These are phyloP conservation scores for Noctua fimbriata DNA, from an alignment of 2,888 invertebrate genomes.

Conservation along the genomic window DNA sequence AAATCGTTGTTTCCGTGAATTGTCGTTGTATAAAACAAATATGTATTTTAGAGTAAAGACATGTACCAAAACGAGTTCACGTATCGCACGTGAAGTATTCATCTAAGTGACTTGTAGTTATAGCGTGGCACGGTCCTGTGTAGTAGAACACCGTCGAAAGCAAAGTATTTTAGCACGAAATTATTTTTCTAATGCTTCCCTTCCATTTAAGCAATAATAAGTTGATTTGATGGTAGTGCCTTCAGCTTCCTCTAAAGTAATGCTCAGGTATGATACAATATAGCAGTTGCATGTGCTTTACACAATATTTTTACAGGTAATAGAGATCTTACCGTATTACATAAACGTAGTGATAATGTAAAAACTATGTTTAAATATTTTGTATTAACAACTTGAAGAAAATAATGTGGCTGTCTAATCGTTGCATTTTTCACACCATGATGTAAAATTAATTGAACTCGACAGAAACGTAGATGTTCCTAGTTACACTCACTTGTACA, in stretches of 20 bases:
- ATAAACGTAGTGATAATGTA: slow-evolving; percentile 87
- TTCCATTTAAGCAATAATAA: slow-evolving; percentile 87
- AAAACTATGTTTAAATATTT: slow-evolving; percentile 85
- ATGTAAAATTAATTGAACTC: slow-evolving; percentile 76
- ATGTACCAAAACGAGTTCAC: slow-evolving; percentile 68
- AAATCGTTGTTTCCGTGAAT: slow-evolving; percentile 78
- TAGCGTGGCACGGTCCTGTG: slow-evolving; percentile 80
- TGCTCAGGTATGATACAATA: slow-evolving; percentile 82
- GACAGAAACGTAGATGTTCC: slow-evolving; percentile 85
- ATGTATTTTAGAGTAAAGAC: slow-evolving; percentile 68
- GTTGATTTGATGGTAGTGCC: slow-evolving; percentile 89
- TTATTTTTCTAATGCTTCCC: slow-evolving; percentile 88
- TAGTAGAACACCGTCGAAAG: slow-evolving; percentile 80
- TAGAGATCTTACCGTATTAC: slow-evolving; percentile 87
- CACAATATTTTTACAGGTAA: slow-evolving; percentile 89
- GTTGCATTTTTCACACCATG: slow-evolving; percentile 87
- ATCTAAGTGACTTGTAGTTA: slow-evolving; percentile 78
- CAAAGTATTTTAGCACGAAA: slow-evolving; percentile 84
- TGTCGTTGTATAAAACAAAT: slow-evolving; percentile 71
- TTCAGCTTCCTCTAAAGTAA: slow-evolving; percentile 87
- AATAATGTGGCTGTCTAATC: slow-evolving; percentile 87
- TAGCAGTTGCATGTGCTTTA: slow-evolving; percentile 88
- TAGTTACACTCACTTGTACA: slow-evolving; percentile 82
- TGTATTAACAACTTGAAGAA: slow-evolving; percentile 83
- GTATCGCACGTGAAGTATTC: slow-evolving; percentile 67